Evolutionary conservation across 2,113 vertebrate genomes (phyloP), one percentile per base, ranked within the genome.

Genomic region (Antechinus flavipes): DNA sequence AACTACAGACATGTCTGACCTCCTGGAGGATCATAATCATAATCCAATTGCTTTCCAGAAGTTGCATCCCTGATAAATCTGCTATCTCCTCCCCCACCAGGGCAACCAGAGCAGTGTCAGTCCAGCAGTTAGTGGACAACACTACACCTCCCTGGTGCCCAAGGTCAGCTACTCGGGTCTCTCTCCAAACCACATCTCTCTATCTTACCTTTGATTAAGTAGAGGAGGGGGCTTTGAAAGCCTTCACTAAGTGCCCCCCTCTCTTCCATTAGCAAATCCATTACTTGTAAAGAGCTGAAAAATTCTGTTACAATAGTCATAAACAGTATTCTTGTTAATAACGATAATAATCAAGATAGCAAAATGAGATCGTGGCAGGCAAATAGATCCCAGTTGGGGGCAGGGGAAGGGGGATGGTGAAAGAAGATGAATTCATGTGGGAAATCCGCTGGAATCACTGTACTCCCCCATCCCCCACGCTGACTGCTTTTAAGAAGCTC

Each of bases 321-420:
- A 90, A 90, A 84, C 35, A 90, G 47, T 42, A 27, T 90, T 50
- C 50, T 47, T 90, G 90, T 90, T 90, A 90, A 90, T 90, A 90
- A 90, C 50, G 49, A 90, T 84, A 42, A 84, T 84, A 84, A 84
- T 84, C 35, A 42, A 42, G 16, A 84, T 90, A 52, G 90, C 46
- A 90, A 90, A 90, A 26, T 50, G 90, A 90, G 90, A 90, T 90
- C 90, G 30, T 90, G 90, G 26, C 47, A 50, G 90, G 47, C 90
- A 90, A 52, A 8, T 90, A 49, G 68, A 47, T 50, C 26, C 47
- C 90, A 90, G 47, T 50, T 90, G 24, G 68, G n/a, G n/a, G 68
- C 68, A 84, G 35, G n/a, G 68, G 68, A 42, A 42, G n/a, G 68
- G 68, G 68, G 68, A 22, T 84, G n/a, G n/a, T 90, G 90, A 52